A percentile compares a stretch with the other conserved stretches of the same genome.
Conservation (phyloP, 2,797 vertebrate species). For the Coranthus polyacanthus region DNA sequence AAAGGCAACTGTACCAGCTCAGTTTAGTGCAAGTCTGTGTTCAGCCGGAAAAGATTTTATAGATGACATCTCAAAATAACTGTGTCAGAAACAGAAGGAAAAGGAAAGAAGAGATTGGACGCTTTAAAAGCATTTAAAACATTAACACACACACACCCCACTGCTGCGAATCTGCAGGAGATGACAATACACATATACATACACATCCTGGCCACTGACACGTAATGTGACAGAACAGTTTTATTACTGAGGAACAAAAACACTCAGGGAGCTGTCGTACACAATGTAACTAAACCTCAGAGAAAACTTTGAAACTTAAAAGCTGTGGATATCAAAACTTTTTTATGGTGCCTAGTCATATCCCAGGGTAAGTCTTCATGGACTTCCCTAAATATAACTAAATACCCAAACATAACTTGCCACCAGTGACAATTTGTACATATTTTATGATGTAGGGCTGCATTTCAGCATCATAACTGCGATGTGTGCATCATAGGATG, state of each 20-base stretch:
- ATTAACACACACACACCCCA: background rate
- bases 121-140: no score
- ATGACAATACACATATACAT: conserved; percentile 35
- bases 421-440: background rate
- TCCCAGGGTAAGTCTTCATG: background rate
- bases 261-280: conserved; percentile 22
- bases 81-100: background rate
- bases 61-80: conserved; percentile 13
- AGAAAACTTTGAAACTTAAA: conserved; percentile 2
- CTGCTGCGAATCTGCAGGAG: conserved; percentile 24
- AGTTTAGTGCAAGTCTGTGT: conserved; percentile 33
- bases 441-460: no score
- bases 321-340: conserved; percentile 4
- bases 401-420: no score
- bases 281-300: background rate
- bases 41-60: conserved; percentile 4
- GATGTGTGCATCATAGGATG: no score
- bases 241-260: conserved; percentile 25
- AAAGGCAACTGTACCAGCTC: background rate
- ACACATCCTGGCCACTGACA: conserved; percentile 15
- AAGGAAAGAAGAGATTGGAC: background rate
- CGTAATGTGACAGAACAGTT: conserved; percentile 11
- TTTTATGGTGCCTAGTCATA: background rate
- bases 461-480: no score
- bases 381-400: background rate